Evolutionary conservation across 2,888 invertebrate species (phyloP).

Genomic region (Volucella zonaria): DNA sequence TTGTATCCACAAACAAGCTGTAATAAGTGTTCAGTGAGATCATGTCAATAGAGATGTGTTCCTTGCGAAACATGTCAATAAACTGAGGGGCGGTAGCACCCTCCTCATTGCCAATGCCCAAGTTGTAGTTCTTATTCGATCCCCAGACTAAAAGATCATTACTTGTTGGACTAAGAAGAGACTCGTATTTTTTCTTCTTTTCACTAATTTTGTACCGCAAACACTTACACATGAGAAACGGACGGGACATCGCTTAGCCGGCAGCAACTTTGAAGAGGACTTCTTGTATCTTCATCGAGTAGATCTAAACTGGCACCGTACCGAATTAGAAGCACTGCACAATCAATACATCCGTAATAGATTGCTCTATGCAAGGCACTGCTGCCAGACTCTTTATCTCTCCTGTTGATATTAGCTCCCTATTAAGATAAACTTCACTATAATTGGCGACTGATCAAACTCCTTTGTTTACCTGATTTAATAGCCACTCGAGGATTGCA

Average conservation of each 20-base stretch:
- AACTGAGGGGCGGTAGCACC: conserved; percentile 86
- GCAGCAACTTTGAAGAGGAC: conserved; percentile 80
- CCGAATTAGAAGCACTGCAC: conserved; percentile 88
- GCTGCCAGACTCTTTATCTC: conserved; percentile 84
- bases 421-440: conserved; percentile 44
- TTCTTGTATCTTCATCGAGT: conserved; percentile 79
- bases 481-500: conserved; percentile 88
- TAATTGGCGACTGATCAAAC: neutral
- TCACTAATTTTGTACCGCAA: neutral
- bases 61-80: conserved; percentile 87
- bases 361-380: conserved; percentile 91
- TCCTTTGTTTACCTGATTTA: conserved; percentile 83
- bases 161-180: conserved; percentile 77
- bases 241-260: conserved; percentile 82
- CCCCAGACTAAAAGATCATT: conserved; percentile 92
- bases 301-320: conserved; percentile 83
- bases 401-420: conserved; percentile 80
- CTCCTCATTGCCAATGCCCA: conserved; percentile 89
- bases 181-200: no score
- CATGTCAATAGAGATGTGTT: conserved; percentile 85
- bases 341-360: conserved; percentile 91
- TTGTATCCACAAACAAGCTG: conserved; percentile 80
- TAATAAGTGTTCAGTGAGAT: conserved; percentile 83
- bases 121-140: conserved; percentile 91
- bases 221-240: conserved; percentile 63